Percentiles rank a stretch among this genome's conserved stretches.
Conservation (phyloP, 2,113 vertebrate genomes). For the Dicaeum eximium region DNA sequence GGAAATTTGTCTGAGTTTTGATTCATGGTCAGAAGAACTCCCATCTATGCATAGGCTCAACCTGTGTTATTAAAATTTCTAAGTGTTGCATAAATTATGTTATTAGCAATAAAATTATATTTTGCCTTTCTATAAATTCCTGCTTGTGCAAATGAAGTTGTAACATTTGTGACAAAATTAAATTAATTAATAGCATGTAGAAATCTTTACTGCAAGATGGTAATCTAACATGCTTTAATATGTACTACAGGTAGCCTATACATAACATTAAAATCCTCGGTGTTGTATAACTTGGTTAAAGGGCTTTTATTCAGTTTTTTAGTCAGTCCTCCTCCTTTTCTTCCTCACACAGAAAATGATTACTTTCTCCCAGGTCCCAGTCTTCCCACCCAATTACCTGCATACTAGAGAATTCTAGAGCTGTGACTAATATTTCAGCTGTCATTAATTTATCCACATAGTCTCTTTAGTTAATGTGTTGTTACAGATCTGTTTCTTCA, state of each 20-base stretch:
- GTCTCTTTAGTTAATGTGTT: not conserved
- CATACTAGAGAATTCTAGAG: not conserved
- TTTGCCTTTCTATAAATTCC: not conserved
- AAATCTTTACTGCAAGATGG: not conserved
- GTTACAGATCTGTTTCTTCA: not conserved
- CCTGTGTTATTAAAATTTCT: not conserved
- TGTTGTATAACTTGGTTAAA: not conserved
- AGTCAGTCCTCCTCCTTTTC: not conserved
- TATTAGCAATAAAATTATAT: not conserved
- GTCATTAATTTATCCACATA: not conserved
- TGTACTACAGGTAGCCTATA: not conserved
- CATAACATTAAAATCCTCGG: not conserved
- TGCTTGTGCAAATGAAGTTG: not conserved
- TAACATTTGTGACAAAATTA: not conserved
- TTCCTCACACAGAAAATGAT: not conserved
- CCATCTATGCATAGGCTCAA: not conserved
- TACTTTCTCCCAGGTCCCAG: not conserved
- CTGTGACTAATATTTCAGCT: not conserved
- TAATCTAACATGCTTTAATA: not conserved
- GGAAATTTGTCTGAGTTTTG: not conserved
- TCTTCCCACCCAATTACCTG: not conserved
- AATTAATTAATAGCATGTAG: not conserved
- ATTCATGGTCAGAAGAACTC: not conserved
- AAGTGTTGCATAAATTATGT: not conserved
- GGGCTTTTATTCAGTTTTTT: not conserved